A percentile compares a stretch with the other conserved stretches of the same genome.
Conservation (phyloP, 2,797 vertebrate species). For the Dendrocincla tyrannina region DNA sequence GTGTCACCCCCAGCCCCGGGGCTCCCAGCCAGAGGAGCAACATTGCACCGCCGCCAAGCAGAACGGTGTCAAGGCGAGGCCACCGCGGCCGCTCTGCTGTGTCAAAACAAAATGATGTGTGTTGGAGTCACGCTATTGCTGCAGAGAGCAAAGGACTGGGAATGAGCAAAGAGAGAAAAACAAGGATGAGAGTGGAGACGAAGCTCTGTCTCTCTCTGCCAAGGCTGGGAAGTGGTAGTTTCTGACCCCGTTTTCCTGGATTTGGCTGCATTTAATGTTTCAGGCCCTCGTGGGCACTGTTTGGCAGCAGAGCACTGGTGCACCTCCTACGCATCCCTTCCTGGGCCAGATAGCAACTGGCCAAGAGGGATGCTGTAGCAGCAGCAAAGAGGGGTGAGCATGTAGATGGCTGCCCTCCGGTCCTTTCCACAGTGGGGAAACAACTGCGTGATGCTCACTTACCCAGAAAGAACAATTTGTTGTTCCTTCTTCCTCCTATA, state of each 20-base stretch:
- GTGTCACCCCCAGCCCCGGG: background rate
- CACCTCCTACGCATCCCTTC: background rate
- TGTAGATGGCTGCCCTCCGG: background rate
- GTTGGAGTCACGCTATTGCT: constrained; percentile 1
- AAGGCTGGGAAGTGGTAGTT: background rate
- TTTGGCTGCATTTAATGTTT: background rate
- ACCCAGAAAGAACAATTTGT: background rate
- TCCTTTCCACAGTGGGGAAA: background rate
- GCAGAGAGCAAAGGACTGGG: constrained; percentile 15
- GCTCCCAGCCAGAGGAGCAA: constrained; percentile 9
- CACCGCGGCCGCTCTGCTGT: background rate
- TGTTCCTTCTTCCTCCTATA: background rate
- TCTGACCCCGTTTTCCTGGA: background rate
- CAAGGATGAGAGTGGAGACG: background rate
- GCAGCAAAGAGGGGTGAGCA: background rate
- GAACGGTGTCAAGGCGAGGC: background rate
- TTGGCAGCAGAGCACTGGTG: background rate
- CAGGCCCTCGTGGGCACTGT: background rate
- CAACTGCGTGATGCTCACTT: background rate
- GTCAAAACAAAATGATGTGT: constrained; percentile 33
- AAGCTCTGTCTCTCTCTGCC: background rate
- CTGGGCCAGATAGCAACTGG: background rate
- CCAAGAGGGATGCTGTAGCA: background rate
- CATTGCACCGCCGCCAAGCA: background rate
- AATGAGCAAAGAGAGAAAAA: constrained; percentile 41